Conservation (phyloP, 2,888 invertebrate genomes). For the Nesidiocoris tenuis region DNA sequence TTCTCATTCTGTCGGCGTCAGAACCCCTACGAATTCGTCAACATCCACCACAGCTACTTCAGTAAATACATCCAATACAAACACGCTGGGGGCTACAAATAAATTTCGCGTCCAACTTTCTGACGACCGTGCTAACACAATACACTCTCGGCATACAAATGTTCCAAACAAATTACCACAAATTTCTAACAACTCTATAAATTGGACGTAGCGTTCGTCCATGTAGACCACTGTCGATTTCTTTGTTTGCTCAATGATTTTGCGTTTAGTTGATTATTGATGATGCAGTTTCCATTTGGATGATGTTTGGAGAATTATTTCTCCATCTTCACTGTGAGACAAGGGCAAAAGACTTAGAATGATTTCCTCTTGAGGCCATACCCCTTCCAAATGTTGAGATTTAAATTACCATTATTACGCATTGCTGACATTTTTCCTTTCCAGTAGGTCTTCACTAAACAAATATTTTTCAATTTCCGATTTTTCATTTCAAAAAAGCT, state of each 20-base stretch:
- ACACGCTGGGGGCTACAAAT: slow-evolving; percentile 48
- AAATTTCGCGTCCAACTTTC: slow-evolving; percentile 49
- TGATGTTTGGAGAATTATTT: background rate
- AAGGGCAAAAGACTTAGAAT: no score
- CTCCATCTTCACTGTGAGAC: background rate
- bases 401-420: no score
- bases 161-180: slow-evolving; percentile 47
- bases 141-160: slow-evolving; percentile 50
- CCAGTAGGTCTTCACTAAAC: no score
- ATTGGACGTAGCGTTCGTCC: slow-evolving; percentile 44
- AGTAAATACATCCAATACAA: slow-evolving; percentile 40
- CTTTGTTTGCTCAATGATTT: slow-evolving; percentile 30
- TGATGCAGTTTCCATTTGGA: background rate
- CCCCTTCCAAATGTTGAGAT: no score
- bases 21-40: slow-evolving; percentile 46
- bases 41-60: slow-evolving; percentile 39
- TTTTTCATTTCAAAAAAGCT: no score
- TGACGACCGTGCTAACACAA: slow-evolving; percentile 50
- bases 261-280: background rate
- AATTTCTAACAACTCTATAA: slow-evolving; percentile 46
- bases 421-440: no score
- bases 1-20: slow-evolving; percentile 48
- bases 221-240: slow-evolving; percentile 9
- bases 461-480: no score
- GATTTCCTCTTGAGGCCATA: background rate